A percentile compares a stretch with the other conserved stretches of the same genome.
Evolutionary conservation across 2,113 vertebrate species (phyloP).

Genomic region (Xyliphius kryptos): DNA sequence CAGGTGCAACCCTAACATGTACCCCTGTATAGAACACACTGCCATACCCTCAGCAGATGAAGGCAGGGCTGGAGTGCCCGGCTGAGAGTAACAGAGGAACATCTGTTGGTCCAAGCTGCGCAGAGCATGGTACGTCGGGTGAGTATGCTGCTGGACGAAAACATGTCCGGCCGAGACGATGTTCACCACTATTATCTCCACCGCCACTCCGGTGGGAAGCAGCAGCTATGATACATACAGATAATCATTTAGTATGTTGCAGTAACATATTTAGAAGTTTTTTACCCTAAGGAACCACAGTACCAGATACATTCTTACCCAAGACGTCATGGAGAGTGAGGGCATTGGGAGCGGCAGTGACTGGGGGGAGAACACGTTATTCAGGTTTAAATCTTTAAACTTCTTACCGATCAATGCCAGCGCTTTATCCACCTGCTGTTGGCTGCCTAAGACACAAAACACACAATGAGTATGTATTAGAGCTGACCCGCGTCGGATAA

Average conservation of each 20-base stretch:
- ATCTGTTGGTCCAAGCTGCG: conserved; percentile 94
- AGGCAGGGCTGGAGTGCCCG: conserved; percentile 81
- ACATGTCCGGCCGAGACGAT: conserved; percentile 87
- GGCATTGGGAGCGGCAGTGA: conserved; percentile 71
- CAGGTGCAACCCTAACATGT: too few relatives aligned
- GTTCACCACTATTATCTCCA: conserved; percentile 92
- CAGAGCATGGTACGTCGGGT: conserved; percentile 90
- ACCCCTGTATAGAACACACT: background rate
- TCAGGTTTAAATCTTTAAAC: conserved; percentile 89
- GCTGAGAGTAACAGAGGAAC: conserved; percentile 91
- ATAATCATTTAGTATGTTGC: too few relatives aligned
- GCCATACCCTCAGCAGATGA: conserved; percentile 78
- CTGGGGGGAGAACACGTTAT: conserved; percentile 79
- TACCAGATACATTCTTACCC: conserved; percentile 72
- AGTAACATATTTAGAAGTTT: too few relatives aligned
- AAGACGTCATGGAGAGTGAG: conserved; percentile 87
- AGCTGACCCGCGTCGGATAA: too few relatives aligned
- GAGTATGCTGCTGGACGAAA: conserved; percentile 94
- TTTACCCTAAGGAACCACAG: too few relatives aligned
- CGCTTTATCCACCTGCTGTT: conserved; percentile 87
- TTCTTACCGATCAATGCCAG: conserved; percentile 88
- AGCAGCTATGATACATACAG: conserved; percentile 67
- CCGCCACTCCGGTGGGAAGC: conserved; percentile 82
- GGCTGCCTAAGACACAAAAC: conserved; percentile 63
- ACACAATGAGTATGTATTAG: too few relatives aligned